These are phyloP conservation scores for Ceratothoa steindachneri DNA, from an alignment of 2,888 invertebrate genomes.

Conservation along the genomic window DNA sequence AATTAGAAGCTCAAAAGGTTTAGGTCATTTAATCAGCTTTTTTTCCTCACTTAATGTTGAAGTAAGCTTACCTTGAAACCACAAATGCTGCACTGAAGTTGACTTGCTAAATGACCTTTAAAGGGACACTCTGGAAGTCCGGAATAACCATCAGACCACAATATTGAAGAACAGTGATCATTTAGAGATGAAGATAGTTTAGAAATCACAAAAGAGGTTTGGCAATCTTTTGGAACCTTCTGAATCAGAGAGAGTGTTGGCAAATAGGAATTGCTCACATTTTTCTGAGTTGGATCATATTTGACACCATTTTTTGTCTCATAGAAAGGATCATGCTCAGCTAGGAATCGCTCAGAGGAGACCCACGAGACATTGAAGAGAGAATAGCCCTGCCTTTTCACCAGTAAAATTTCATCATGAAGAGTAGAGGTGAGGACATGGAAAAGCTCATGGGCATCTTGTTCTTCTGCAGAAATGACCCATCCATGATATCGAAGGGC, in stretches of 20 bases:
- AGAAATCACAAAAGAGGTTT: not conserved
- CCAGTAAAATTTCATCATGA: constrained; percentile 66
- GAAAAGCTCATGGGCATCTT: constrained; percentile 90
- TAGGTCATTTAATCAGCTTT: too few relatives aligned
- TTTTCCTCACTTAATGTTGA: too few relatives aligned
- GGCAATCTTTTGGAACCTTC: not conserved
- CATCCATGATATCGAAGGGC: constrained; percentile 73
- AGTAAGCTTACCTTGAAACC: constrained; percentile 63
- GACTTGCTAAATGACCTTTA: constrained; percentile 69
- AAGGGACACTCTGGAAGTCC: constrained; percentile 25
- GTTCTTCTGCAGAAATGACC: constrained; percentile 83
- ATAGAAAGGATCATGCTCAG: not conserved
- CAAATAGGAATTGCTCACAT: not conserved
- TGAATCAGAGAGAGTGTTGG: too few relatives aligned
- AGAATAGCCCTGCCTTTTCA: constrained; percentile 16
- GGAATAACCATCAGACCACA: not conserved
- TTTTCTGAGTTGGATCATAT: not conserved
- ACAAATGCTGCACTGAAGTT: constrained; percentile 70
- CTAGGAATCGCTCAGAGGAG: not conserved
- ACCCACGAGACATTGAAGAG: constrained; percentile 35
- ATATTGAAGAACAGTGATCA: not conserved
- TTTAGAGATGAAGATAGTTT: not conserved
- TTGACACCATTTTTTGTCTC: not conserved
- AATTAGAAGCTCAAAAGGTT: too few relatives aligned
- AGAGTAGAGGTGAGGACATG: constrained; percentile 83